Percentiles rank a stretch among this genome's conserved stretches.
phyloP scores from a whole-genome alignment of 2,888 invertebrate species.

The Sympetrum striolatum region DNA sequence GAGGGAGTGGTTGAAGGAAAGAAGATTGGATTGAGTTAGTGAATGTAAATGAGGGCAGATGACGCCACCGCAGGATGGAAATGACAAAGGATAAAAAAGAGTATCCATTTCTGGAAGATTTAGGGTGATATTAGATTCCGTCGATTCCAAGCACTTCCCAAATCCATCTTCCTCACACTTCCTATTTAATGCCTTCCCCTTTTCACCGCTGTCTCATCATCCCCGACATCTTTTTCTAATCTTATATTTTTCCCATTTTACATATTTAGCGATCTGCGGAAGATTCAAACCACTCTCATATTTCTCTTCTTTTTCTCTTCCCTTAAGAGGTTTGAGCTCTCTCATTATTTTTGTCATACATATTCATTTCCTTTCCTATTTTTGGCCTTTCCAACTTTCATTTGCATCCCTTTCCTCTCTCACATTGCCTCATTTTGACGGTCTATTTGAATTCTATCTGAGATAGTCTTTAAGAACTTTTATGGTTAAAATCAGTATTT shows the following conservation, averaged over 20 bases:
- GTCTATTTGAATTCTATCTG: too few relatives aligned
- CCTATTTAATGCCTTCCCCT: too few relatives aligned
- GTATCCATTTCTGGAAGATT: not conserved
- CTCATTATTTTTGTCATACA: not conserved
- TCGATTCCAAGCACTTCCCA: not conserved
- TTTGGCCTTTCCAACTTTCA: not conserved
- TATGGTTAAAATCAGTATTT: too few relatives aligned
- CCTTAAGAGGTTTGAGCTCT: too few relatives aligned
- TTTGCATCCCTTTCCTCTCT: not conserved
- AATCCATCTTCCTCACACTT: too few relatives aligned
- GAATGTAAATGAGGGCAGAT: not conserved
- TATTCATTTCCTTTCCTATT: not conserved
- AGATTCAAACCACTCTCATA: too few relatives aligned
- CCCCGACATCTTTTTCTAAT: not conserved
- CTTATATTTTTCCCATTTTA: not conserved
- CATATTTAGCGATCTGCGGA: not conserved
- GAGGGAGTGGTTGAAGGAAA: not conserved
- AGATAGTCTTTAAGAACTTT: too few relatives aligned
- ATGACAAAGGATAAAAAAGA: not conserved
- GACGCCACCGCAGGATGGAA: not conserved
- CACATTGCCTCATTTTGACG: too few relatives aligned
- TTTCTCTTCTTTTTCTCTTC: too few relatives aligned
- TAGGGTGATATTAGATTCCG: not conserved
- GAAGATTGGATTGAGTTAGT: not conserved
- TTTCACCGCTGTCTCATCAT: not conserved